These are phyloP conservation scores for Forbesichthys papilliferus DNA, from an alignment of 2,113 vertebrate genomes.

Conservation along the genomic window DNA sequence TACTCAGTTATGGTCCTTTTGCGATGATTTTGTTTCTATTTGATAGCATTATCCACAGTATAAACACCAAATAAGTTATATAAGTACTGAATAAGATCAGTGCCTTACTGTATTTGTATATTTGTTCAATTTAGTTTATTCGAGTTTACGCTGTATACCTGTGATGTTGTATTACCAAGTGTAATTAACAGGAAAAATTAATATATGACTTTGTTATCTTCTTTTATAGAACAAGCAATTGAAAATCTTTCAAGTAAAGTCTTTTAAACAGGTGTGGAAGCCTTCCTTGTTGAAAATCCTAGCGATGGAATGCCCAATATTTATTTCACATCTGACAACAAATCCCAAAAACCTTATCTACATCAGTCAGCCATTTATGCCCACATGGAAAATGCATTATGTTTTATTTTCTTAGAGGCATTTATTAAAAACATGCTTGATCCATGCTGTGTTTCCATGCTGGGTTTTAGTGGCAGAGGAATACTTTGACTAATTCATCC, in stretches of 20 bases:
- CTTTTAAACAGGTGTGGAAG: slow-evolving; percentile 74
- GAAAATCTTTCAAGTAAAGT: slow-evolving; percentile 75
- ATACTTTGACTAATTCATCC: slow-evolving; percentile 45
- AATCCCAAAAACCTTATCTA: slow-evolving; percentile 39
- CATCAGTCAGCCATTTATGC: slow-evolving; percentile 35
- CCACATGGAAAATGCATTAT: slow-evolving; percentile 44
- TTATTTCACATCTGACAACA: slow-evolving; percentile 60
- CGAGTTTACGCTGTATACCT: slow-evolving; percentile 1
- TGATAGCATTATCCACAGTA: too few relatives aligned
- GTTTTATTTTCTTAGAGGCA: slow-evolving; percentile 32
- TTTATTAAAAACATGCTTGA: slow-evolving; percentile 45
- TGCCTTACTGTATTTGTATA: slow-evolving; percentile 22
- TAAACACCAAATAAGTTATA: too few relatives aligned
- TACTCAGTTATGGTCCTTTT: slow-evolving; percentile 9
- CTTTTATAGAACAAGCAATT: slow-evolving; percentile 75
- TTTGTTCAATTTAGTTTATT: slow-evolving; percentile 9
- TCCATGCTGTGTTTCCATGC: slow-evolving; percentile 62
- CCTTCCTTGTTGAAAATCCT: slow-evolving; percentile 48
- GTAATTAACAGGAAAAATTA: slow-evolving; percentile 32
- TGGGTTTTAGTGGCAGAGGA: slow-evolving; percentile 34
- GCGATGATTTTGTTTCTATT: too few relatives aligned
- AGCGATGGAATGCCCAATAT: slow-evolving; percentile 61
- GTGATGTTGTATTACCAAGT: slow-evolving; percentile 26
- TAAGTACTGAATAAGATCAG: slow-evolving; percentile 16
- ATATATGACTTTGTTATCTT: slow-evolving; percentile 61